A percentile compares a stretch with the other conserved stretches of the same genome.
Conservation (phyloP, 2,888 invertebrate species). For the Clepsis dumicolana region DNA sequence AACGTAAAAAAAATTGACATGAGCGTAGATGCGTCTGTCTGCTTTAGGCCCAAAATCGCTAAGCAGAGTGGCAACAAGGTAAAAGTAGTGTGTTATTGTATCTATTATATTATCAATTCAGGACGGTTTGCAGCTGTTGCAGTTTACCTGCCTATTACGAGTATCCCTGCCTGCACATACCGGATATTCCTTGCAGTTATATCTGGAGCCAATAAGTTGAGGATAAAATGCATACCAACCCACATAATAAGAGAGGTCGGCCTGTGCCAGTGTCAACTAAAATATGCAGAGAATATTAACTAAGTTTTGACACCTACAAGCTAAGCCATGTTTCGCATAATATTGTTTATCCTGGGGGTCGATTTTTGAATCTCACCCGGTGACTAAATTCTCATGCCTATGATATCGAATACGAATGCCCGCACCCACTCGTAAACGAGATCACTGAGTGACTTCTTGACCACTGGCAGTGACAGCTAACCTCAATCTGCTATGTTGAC, state of each 20-base stretch:
- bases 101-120: neutral
- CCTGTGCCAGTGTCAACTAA: neutral
- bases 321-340: neutral
- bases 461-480: no score
- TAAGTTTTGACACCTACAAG: constrained; percentile 5
- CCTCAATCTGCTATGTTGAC: no score
- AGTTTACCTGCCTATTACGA: neutral
- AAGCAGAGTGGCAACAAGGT: neutral
- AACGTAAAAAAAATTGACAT: no score
- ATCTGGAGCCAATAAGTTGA: neutral
- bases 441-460: no score
- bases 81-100: neutral
- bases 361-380: no score
- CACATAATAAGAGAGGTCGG: constrained; percentile 1
- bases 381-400: no score
- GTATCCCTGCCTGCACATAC: neutral
- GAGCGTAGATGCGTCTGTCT: no score
- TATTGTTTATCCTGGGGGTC: neutral
- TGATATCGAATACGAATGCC: no score
- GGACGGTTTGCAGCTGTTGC: no score
- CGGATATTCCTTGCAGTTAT: neutral
- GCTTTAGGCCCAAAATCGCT: no score
- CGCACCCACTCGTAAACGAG: no score
- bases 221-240: neutral
- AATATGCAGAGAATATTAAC: constrained; percentile 12